Percentiles rank a stretch among this genome's conserved stretches.
phyloP scores from a whole-genome alignment of 1,140 invertebrate genomes.

The Aphelenchoides besseyi region DNA sequence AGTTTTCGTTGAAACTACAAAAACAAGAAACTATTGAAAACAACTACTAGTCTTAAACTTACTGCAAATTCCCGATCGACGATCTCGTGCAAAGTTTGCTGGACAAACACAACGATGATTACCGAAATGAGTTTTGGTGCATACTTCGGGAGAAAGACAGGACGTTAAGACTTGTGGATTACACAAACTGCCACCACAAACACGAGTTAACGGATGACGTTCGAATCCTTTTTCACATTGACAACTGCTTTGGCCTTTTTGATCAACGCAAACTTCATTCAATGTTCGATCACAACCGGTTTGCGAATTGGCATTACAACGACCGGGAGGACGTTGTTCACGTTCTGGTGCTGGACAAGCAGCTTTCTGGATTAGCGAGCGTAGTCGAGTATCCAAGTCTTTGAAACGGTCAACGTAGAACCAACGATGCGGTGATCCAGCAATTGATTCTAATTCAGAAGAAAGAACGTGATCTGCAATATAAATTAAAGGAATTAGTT shows the following conservation, averaged over 20 bases:
- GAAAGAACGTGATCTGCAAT: slow-evolving; percentile 62
- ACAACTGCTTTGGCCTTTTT: slow-evolving; percentile 43
- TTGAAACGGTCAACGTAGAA: slow-evolving; percentile 63
- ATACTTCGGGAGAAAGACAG: slow-evolving; percentile 58
- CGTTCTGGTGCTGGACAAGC: slow-evolving; percentile 54
- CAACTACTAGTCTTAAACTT: not conserved
- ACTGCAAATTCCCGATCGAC: slow-evolving; percentile 53
- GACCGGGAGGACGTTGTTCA: slow-evolving; percentile 21
- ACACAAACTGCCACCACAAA: slow-evolving; percentile 60
- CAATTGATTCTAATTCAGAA: slow-evolving; percentile 57
- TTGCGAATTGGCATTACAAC: slow-evolving; percentile 57
- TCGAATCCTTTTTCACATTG: slow-evolving; percentile 54
- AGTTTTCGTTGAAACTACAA: slow-evolving; percentile 46
- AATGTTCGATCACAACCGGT: slow-evolving; percentile 59
- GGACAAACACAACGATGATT: slow-evolving; percentile 60
- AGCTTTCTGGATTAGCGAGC: slow-evolving; percentile 59
- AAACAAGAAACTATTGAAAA: slow-evolving; percentile 19
- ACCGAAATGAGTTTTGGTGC: slow-evolving; percentile 42
- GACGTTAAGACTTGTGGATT: slow-evolving; percentile 61
- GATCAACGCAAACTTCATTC: slow-evolving; percentile 55
- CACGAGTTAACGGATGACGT: slow-evolving; percentile 56
- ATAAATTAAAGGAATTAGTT: too few relatives aligned
- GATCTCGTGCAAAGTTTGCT: slow-evolving; percentile 47
- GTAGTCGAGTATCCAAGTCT: slow-evolving; percentile 59
- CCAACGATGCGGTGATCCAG: slow-evolving; percentile 61